Percentiles rank a stretch among this genome's conserved stretches.
Conservation (phyloP, 2,888 invertebrate genomes). For the Sacculina carcini region DNA sequence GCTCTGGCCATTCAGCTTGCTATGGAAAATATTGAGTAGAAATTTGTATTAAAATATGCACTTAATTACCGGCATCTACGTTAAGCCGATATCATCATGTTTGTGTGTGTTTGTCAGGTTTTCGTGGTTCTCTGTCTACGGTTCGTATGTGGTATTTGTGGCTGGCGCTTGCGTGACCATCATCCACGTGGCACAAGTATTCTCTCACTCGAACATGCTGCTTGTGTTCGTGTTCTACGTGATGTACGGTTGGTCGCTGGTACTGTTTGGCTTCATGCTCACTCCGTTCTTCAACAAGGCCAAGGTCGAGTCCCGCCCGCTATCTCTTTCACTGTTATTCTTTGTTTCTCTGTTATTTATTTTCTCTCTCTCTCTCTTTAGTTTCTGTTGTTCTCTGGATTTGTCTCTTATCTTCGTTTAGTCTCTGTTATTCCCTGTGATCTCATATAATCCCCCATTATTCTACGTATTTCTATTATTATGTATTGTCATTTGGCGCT, state of each 20-base stretch:
- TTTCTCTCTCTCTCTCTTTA: neutral
- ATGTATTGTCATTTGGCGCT: too few species aligned
- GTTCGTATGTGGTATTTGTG: conserved; percentile 32
- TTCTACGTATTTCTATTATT: too few species aligned
- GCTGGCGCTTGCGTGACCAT: conserved; percentile 42
- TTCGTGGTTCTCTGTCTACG: conserved; percentile 57
- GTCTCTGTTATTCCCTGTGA: too few species aligned
- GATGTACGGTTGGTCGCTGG: conserved; percentile 50
- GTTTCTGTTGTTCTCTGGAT: too few species aligned
- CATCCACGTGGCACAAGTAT: conserved; percentile 41
- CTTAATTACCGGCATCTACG: neutral
- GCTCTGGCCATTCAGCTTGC: too few species aligned
- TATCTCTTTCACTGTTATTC: neutral
- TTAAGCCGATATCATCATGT: neutral
- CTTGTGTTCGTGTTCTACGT: conserved; percentile 49
- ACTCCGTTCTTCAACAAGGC: conserved; percentile 65
- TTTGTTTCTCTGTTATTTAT: neutral
- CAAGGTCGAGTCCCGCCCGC: conserved; percentile 29
- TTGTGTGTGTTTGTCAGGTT: conserved; percentile 30
- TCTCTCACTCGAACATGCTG: conserved; percentile 47
- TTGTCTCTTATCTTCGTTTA: too few species aligned
- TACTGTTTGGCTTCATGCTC: conserved; percentile 54
- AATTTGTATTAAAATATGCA: too few species aligned
- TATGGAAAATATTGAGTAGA: too few species aligned
- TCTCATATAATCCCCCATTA: too few species aligned